phyloP scores from a whole-genome alignment of 2,113 vertebrate genomes.

The Epinephelus moara region DNA sequence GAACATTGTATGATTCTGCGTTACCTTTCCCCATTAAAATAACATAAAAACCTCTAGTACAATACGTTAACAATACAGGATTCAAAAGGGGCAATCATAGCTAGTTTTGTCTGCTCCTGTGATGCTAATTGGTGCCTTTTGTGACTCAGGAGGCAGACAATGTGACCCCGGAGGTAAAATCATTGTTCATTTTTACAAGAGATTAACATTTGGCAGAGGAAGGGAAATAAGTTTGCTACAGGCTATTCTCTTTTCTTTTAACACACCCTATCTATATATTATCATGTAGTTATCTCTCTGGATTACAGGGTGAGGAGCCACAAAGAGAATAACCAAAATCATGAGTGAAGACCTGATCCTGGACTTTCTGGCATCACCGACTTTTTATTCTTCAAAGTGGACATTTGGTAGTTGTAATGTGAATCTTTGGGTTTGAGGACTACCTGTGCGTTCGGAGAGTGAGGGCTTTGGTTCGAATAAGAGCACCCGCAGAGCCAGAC shows the following conservation, averaged over 20 bases:
- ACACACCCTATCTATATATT: not conserved
- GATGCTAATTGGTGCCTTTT: conserved; percentile 53
- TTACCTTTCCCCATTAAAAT: conserved; percentile 35
- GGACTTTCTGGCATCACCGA: not conserved
- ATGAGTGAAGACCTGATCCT: not conserved
- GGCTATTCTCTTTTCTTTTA: conserved; percentile 25
- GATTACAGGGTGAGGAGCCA: not conserved
- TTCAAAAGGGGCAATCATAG: conserved; percentile 41
- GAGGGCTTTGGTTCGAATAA: conserved; percentile 42
- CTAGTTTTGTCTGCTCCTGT: conserved; percentile 22
- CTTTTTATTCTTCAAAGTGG: not conserved
- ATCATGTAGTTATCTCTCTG: not conserved
- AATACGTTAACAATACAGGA: conserved; percentile 32
- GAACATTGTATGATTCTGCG: conserved; percentile 29
- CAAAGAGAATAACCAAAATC: conserved; percentile 2
- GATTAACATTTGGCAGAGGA: conserved; percentile 28
- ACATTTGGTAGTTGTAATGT: conserved; percentile 3
- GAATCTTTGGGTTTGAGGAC: conserved; percentile 17
- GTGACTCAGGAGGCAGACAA: conserved; percentile 37
- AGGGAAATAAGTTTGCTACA: not conserved
- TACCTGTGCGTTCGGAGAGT: not conserved
- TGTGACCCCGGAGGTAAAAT: conserved; percentile 36
- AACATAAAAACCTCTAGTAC: conserved; percentile 26
- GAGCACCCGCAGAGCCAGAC: conserved; percentile 29
- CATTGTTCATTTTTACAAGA: conserved; percentile 25